Evolutionary conservation across 2,888 invertebrate genomes (phyloP), one percentile per base, ranked within the genome.

Genomic region (Phalangium opilio): DNA sequence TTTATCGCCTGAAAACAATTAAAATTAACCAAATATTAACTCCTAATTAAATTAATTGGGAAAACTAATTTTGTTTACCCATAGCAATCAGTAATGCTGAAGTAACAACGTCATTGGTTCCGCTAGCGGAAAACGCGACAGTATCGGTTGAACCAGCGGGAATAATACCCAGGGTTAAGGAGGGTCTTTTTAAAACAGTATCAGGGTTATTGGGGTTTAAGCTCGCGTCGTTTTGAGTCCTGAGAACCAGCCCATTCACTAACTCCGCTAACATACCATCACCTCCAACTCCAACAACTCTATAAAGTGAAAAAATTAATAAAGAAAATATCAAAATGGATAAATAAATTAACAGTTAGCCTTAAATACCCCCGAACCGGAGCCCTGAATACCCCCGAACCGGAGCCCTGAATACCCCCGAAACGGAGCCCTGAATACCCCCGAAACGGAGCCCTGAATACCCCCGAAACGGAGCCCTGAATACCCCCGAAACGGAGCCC

Each of bases 261-360:
- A 85, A 71, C 67, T 87, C 87, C 7, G 82, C 77, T 57, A 84
- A 80, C 39, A 85, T 83, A 1, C 87, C 87, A 65, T 89, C 87
- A 1, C 87, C 87, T 1, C 87, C 87, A 8, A 87, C 79, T 64
- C 81, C 81, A 15, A 81, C 77, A 17, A 85, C 71, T 1, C 80
- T 82, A 54, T 21, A 27, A 15, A 47, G n/a, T n/a, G n/a, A n/a
- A n/a, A n/a, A n/a, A n/a, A n/a, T n/a, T n/a, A n/a, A n/a, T n/a
- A n/a, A n/a, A n/a, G n/a, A n/a, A n/a, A n/a, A n/a, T n/a, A n/a
- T n/a, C n/a, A n/a, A n/a, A n/a, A n/a, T n/a, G n/a, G n/a, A n/a
- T n/a, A n/a, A n/a, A n/a, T n/a, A n/a, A n/a, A n/a, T n/a, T n/a
- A n/a, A n/a, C n/a, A n/a, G n/a, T n/a, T n/a, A n/a, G n/a, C n/a